These are phyloP conservation scores for Megalonaias nervosa DNA, from an alignment of 1,140 invertebrate species.

Conservation along the genomic window DNA sequence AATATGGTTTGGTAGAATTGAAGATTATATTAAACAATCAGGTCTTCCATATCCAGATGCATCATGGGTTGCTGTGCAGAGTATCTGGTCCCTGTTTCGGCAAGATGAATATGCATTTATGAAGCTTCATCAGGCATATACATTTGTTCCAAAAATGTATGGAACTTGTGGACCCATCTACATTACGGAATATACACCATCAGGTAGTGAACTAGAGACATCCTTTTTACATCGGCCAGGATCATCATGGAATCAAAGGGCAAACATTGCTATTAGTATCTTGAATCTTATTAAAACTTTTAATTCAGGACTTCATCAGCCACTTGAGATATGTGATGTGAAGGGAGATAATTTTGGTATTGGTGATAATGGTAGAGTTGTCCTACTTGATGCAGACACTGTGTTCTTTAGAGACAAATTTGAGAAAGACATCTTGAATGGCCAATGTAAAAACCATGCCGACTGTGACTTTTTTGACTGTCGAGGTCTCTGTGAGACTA, in stretches of 20 bases:
- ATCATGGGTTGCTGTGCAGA: slow-evolving; percentile 71
- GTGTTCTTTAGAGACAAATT: slow-evolving; percentile 48
- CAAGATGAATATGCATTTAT: slow-evolving; percentile 80
- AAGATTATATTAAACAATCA: slow-evolving; percentile 30
- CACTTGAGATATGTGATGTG: slow-evolving; percentile 79
- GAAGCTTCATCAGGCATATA: slow-evolving; percentile 75
- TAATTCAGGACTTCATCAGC: slow-evolving; percentile 75
- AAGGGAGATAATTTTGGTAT: slow-evolving; percentile 80
- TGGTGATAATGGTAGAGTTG: slow-evolving; percentile 68
- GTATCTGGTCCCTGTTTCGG: slow-evolving; percentile 77
- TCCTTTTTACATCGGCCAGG: slow-evolving; percentile 52
- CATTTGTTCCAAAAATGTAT: slow-evolving; percentile 78
- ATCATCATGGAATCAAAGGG: slow-evolving; percentile 72
- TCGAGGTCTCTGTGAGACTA: slow-evolving; percentile 74
- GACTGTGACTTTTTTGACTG: slow-evolving; percentile 81
- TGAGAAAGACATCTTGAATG: slow-evolving; percentile 26
- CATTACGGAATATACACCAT: slow-evolving; percentile 76
- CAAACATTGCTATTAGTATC: slow-evolving; percentile 74
- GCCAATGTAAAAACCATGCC: slow-evolving; percentile 73
- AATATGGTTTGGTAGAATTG: slow-evolving; percentile 49
- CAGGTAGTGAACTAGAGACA: slow-evolving; percentile 62
- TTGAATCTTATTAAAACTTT: slow-evolving; percentile 77
- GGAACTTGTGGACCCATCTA: slow-evolving; percentile 79
- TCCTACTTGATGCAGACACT: slow-evolving; percentile 77
- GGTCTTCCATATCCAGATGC: slow-evolving; percentile 13